Evolutionary conservation across 30 jellyfish, hydroid and myxozoan genomes (phyloP).

Genomic region (Aurelia coerulea): DNA sequence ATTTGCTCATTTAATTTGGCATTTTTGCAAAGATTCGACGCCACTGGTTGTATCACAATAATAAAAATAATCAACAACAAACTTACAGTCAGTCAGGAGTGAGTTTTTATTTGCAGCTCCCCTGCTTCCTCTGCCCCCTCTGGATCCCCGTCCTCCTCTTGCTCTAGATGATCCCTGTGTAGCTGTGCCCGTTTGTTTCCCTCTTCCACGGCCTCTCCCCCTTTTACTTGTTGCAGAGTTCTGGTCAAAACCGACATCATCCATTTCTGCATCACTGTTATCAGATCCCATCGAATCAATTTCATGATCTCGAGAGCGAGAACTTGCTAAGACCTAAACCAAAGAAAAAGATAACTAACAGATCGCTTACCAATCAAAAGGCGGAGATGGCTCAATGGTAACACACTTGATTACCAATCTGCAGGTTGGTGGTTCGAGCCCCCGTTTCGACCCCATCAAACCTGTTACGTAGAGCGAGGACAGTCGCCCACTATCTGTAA

Average conservation of each 20-base stretch:
- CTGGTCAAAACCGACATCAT: conserved; percentile 5
- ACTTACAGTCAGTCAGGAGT: conserved; percentile 66
- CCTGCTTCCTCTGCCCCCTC: conserved; percentile 62
- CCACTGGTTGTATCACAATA: too few relatives aligned
- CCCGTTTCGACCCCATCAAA: too few relatives aligned
- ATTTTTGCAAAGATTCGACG: too few relatives aligned
- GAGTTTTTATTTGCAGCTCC: conserved; percentile 51
- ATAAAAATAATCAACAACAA: background rate
- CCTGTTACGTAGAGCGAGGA: too few relatives aligned
- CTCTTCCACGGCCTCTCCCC: conserved; percentile 21
- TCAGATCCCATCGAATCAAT: background rate
- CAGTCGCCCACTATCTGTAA: too few relatives aligned
- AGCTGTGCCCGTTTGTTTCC: conserved; percentile 8
- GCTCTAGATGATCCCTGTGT: background rate
- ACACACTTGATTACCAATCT: too few relatives aligned
- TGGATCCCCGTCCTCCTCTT: conserved; percentile 34
- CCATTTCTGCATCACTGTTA: conserved; percentile 52
- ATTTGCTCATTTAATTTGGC: too few relatives aligned
- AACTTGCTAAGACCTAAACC: conserved; percentile 56
- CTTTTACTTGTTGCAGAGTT: background rate
- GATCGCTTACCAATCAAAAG: background rate
- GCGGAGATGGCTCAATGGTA: background rate
- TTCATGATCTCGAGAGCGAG: conserved; percentile 12
- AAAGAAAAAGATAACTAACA: background rate
- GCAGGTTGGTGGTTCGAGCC: too few relatives aligned